Percentiles rank a stretch among this genome's conserved stretches.
phyloP scores from a whole-genome alignment of 2,113 vertebrate genomes.

The Tragelaphus scriptus region DNA sequence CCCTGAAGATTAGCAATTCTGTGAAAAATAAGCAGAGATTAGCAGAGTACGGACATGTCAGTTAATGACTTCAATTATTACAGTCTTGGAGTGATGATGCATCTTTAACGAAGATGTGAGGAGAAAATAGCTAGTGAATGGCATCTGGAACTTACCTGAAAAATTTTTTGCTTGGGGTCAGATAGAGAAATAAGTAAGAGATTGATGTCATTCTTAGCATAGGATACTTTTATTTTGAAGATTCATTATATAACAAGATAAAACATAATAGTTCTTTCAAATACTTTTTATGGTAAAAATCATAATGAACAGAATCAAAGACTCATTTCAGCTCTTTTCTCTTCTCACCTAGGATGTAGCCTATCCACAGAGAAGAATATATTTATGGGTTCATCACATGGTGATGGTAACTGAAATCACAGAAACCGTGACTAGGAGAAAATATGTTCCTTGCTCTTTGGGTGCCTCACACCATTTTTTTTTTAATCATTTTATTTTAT shows the following conservation, averaged over 20 bases:
- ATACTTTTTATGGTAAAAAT: neutral
- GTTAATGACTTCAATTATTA: neutral
- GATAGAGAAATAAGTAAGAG: neutral
- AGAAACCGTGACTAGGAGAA: neutral
- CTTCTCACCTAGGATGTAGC: neutral
- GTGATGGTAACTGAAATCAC: neutral
- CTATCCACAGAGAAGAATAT: neutral
- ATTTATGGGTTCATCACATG: neutral
- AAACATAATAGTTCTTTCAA: neutral
- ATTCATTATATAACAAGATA: neutral
- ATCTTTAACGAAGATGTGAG: neutral
- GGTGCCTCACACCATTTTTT: neutral
- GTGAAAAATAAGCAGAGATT: neutral
- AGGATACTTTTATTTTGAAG: neutral
- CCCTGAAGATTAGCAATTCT: neutral
- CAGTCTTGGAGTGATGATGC: neutral
- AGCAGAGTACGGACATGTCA: neutral
- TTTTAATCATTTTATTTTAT: neutral
- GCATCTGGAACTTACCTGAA: neutral
- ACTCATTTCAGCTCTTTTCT: neutral
- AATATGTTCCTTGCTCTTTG: neutral
- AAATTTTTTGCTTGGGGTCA: neutral
- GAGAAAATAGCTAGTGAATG: neutral
- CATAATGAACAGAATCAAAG: neutral
- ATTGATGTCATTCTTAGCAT: neutral